Percentiles rank a stretch among this genome's conserved stretches.
phyloP scores from a whole-genome alignment of 1,140 invertebrate species.

The Sycophila sp. region DNA sequence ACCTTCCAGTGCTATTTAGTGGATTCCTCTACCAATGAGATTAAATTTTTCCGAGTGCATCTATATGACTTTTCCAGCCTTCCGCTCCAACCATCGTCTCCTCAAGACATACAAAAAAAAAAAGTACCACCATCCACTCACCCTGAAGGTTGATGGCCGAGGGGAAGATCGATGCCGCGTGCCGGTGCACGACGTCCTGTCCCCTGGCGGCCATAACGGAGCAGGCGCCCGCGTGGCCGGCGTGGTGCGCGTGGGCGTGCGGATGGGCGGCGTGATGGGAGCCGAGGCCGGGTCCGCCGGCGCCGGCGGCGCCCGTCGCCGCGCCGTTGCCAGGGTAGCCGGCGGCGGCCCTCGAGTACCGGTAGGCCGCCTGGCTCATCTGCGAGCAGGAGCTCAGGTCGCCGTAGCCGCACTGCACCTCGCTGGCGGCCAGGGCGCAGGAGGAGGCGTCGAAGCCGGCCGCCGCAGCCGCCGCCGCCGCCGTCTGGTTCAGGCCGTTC shows the following conservation, averaged over 20 bases:
- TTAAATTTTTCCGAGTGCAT: no score
- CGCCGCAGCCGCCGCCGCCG: conserved; percentile 69
- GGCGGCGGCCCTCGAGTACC: conserved; percentile 72
- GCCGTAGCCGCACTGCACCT: conserved; percentile 80
- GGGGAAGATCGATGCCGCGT: conserved; percentile 72
- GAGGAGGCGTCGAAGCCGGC: conserved; percentile 72
- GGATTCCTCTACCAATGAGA: no score
- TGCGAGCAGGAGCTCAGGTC: conserved; percentile 87
- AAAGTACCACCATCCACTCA: no score
- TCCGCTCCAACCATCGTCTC: no score
- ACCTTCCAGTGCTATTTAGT: no score
- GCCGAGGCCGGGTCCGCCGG: conserved; percentile 47
- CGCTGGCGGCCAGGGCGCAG: conserved; percentile 72
- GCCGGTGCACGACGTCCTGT: conserved; percentile 67
- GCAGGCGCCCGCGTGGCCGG: conserved; percentile 62
- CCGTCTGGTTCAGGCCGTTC: conserved; percentile 78
- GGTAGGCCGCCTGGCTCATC: conserved; percentile 82
- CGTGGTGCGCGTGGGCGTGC: conserved; percentile 60
- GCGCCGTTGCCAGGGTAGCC: conserved; percentile 60
- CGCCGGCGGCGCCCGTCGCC: conserved; percentile 25
- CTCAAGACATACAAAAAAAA: no score
- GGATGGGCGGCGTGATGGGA: conserved; percentile 64
- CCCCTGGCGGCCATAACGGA: conserved; percentile 71
- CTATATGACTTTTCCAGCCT: no score
- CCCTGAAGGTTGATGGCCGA: conserved; percentile 74